phyloP scores from a whole-genome alignment of 1,140 invertebrate species.

The Caenorhabditis latens region DNA sequence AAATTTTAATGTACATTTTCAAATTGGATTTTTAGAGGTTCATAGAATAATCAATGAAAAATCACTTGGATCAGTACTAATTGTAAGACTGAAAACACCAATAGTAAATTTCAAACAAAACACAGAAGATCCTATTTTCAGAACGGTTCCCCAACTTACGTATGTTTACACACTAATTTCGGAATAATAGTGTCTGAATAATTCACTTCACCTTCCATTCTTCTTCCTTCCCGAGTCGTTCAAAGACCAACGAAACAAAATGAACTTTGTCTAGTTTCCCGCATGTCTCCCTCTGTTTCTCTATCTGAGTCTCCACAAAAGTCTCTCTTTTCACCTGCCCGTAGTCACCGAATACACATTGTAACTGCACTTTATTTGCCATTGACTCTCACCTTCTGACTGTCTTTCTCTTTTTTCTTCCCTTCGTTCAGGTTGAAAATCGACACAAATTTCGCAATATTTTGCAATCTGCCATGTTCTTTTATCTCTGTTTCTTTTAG shows the following conservation, averaged over 20 bases:
- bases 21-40: no score
- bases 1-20: no score
- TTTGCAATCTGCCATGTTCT: neutral
- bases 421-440: neutral
- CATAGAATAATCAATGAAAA: no score
- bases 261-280: neutral
- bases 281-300: neutral
- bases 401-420: neutral
- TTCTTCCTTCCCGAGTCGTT: neutral
- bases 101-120: no score
- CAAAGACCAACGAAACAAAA: neutral
- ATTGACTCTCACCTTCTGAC: neutral
- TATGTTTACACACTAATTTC: no score
- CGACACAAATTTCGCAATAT: neutral
- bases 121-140: no score
- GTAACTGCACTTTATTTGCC: slow-evolving; percentile 16
- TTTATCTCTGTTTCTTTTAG: neutral
- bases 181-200: no score
- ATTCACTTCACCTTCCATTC: neutral
- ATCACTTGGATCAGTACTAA: no score
- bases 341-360: neutral
- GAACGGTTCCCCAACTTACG: no score
- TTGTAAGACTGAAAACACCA: no score
- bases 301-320: neutral
- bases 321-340: neutral